Evolutionary conservation across 2,888 invertebrate genomes (phyloP), one percentile per base, ranked within the genome.

Genomic region (Cosmorhoe ocellata): DNA sequence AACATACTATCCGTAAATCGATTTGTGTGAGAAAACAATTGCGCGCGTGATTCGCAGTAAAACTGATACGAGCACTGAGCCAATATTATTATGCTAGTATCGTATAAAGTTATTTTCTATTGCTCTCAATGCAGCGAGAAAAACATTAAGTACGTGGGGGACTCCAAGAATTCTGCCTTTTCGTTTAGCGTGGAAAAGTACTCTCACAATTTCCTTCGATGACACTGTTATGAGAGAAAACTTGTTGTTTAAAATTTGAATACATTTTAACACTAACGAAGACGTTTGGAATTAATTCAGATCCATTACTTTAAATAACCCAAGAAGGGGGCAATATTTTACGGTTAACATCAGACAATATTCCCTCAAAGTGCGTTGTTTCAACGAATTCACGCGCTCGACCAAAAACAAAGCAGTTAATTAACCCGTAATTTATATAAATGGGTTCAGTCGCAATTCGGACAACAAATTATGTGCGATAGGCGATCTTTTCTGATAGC

Each of bases 381-480:
- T 76, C 74, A 73, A 74, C 69, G 74, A 79, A 79, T 74, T 80
- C 78, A 77, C 74, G 77, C 74, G 71, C 74, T 71, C 71, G 71
- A 67, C 74, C 74, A 72, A 74, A 74, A 78, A 78, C 77, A 77
- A 81, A 79, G 75, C 75, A 81, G 76, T 82, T 84, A 83, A 84
- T 83, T 82, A 83, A 79, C 71, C 69, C 67, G 75, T 81, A 83
- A 84, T 84, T 83, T 83, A 84, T 81, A 84, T 81, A 77, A 83
- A 82, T 78, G 78, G 73, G 67, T 63, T 69, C 68, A 66, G 74
- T 76, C 73, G 74, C 76, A 79, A 79, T 81, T 80, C 67, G 71
- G 75, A 74, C 78, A 78, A 75, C 77, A 81, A 81, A 78, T 81
- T 78, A 79, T 80, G 75, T 76, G 72, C 71, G 74, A 79, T 76